Base-by-base conservation (phyloP, 2,888 invertebrate species). In the Tridacna crocea region DNA sequence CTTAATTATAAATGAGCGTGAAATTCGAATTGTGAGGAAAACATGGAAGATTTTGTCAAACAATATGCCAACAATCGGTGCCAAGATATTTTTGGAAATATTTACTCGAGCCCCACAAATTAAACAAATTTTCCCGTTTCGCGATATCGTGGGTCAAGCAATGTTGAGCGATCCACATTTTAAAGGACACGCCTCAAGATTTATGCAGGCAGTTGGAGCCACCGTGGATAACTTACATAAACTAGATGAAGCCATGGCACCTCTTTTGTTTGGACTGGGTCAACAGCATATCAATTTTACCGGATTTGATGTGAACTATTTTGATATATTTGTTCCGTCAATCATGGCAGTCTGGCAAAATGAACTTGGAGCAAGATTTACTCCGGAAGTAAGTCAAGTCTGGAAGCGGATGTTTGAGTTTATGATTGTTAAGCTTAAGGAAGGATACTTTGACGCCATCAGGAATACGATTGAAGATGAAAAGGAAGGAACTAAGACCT, bases 201-300 rank as follows among this genome's bases (percentile, higher is more conserved):
- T 92, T 81, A 92, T 92, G 91, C 91, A 92, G 73, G 91, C 92
- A n/a, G 89, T 92, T 24, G 91, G 91, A 3, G 91, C 91, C 3
- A 90, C 90, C 4, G 88, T 92, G 0, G 91, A 91, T 61, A 90
- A 92, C 72, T 88, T 91, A 12, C 87, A 90, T 75, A 86, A 90
- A 75, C 81, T 90, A 12, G 88, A 91, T 17, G 74, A 74, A 15
- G 76, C 85, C 0, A 82, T 92, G 80, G 77, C 85, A 11, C 89
- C 90, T 15, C 78, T 91, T 19, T 79, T 92, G 58, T 82, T 88
- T n/a, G 87, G 87, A 4, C 84, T 92, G 11, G 92, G 92, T 15
- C 76, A 88, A 55, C 87, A 89, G 72, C 92, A 92, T 72, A 85
- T 90, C 24, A 70, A 87, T 46, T 92, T 89, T 79, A 81, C 72